Percentiles rank a stretch among this genome's conserved stretches.
Evolutionary conservation across 1,140 invertebrate species (phyloP).

Genomic region (Drosophila melanogaster): DNA sequence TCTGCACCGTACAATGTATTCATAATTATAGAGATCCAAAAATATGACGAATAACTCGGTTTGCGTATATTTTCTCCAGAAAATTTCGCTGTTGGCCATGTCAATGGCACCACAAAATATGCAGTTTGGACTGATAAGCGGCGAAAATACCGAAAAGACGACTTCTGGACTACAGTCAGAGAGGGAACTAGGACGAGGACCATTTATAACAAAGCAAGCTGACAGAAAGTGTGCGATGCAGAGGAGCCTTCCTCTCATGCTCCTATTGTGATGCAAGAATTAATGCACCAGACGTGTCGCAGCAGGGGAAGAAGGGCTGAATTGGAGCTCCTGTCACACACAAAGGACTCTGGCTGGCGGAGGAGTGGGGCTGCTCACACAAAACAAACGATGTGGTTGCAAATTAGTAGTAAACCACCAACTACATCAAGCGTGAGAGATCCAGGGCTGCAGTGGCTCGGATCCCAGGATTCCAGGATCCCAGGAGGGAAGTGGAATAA

Average conservation of each 20-base stretch:
- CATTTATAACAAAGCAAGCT: conserved; percentile 74
- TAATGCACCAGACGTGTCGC: conserved; percentile 69
- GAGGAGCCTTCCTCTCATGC: conserved; percentile 45
- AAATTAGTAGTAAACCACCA: conserved; percentile 83
- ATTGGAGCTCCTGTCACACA: conserved; percentile 64
- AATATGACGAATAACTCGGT: conserved; percentile 25
- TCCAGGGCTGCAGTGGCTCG: conserved; percentile 31
- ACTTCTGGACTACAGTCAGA: conserved; percentile 14
- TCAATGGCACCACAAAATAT: conserved; percentile 38
- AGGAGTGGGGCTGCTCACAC: conserved; percentile 42
- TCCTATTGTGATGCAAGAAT: conserved; percentile 64
- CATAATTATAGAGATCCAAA: conserved; percentile 27
- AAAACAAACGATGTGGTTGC: conserved; percentile 82
- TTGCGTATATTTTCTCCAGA: conserved; percentile 3
- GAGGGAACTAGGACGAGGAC: conserved; percentile 28
- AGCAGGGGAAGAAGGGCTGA: conserved; percentile 22
- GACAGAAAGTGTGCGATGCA: conserved; percentile 52
- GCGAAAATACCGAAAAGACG: conserved; percentile 57
- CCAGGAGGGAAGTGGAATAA: conserved; percentile 49
- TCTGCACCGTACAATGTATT: conserved; percentile 21
- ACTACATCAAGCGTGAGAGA: conserved; percentile 77
- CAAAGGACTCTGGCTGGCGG: conserved; percentile 58
- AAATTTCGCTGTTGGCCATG: conserved; percentile 24
- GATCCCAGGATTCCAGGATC: neutral
- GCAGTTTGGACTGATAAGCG: conserved; percentile 58